Evolutionary conservation across 2,113 vertebrate species (phyloP), one percentile per base, ranked within the genome.

Genomic region (Benitochromis conjunctus): DNA sequence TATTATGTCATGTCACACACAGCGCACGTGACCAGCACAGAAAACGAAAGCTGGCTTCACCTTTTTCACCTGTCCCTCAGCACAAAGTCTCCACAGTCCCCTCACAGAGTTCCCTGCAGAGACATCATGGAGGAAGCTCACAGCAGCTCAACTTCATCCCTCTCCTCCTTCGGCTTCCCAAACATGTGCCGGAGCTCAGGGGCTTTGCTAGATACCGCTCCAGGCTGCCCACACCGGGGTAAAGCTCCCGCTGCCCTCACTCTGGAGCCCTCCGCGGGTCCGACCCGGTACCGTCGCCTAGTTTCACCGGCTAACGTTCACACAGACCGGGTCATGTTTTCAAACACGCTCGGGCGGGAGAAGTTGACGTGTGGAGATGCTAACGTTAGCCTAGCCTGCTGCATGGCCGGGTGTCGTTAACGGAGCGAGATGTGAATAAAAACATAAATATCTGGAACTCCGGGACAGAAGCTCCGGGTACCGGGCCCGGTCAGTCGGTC

Each of bases 311-410:
- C 34, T 31, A 46, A 87, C 57, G 34, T 34, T 76, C 46, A 54
- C n/a, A 29, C n/a, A 79, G 21, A 82, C 48, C 82, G 66, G 26
- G 79, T 43, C 88, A 57, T 87, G 87, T 88, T 94, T 93, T 93
- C 91, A 93, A 94, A 94, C 56, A 62, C 41, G 60, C 90, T 92
- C 93, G 91, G 86, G 93, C 94, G 94, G 94, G 93, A 95, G 94
- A 91, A 90, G 88, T 90, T 88, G 84, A 90, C 85, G 90, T 89
- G 85, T 85, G 78, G 76, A 80, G 69, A 9, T 14, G 92, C 93
- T 94, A 94, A 57, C 86, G 16, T 87, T 94, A 93, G 93, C 91
- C 31, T 90, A 85, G 87, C 90, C 6, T 9, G 80, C 79, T 83
- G 19, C 3, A 12, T 18, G 9, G 13, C 69, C 48, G 2, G 60